phyloP scores from a whole-genome alignment of 2,113 vertebrate genomes.

The Chinchilla lanigera region DNA sequence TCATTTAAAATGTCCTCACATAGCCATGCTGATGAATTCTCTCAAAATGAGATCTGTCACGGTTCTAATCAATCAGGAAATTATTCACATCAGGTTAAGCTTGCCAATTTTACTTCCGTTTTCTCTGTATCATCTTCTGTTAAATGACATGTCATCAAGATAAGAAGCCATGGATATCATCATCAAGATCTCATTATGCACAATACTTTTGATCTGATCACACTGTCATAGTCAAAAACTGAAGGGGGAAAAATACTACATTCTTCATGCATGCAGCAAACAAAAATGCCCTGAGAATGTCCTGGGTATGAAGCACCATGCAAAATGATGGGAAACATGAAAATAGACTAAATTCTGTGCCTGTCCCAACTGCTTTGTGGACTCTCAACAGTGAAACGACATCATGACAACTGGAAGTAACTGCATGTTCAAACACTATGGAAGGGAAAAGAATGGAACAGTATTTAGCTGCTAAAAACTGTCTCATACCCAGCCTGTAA shows the following conservation, averaged over 20 bases:
- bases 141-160: not conserved
- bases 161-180: not conserved
- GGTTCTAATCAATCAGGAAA: not conserved
- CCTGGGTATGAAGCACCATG: not conserved
- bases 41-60: not conserved
- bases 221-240: not conserved
- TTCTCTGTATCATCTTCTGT: not conserved
- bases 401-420: not conserved
- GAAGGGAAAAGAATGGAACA: not conserved
- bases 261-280: not conserved
- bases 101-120: not conserved
- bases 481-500: not conserved
- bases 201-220: not conserved
- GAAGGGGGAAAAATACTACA: not conserved
- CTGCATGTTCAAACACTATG: not conserved
- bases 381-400: not conserved
- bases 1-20: not conserved
- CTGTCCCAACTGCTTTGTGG: not conserved
- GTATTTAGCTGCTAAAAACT: not conserved
- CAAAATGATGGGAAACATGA: not conserved
- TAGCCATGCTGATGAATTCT: not conserved
- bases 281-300: not conserved
- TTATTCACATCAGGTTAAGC: not conserved
- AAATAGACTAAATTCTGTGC: not conserved
- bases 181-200: not conserved